phyloP scores from a whole-genome alignment of 1,140 invertebrate species.

The Aethina tumida region DNA sequence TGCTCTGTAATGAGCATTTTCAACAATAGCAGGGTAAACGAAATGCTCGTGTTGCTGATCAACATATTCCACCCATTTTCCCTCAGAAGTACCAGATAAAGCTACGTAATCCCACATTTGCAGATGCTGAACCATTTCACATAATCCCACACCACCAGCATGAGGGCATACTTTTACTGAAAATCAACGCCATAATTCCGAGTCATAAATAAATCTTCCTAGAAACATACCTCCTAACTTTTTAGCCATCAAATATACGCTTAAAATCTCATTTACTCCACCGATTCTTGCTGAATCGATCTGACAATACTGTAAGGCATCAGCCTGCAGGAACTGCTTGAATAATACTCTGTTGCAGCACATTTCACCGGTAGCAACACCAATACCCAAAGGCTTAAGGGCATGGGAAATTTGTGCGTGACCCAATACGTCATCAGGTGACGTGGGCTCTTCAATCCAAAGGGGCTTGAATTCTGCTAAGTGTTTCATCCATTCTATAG shows the following conservation, averaged over 20 bases:
- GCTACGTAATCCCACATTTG: slow-evolving; percentile 80
- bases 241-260: slow-evolving; percentile 81
- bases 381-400: slow-evolving; percentile 60
- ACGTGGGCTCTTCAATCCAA: slow-evolving; percentile 93
- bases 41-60: slow-evolving; percentile 85
- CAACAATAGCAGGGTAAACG: slow-evolving; percentile 56
- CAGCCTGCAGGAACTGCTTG: slow-evolving; percentile 77
- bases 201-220: slow-evolving; percentile 7
- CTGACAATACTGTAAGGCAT: slow-evolving; percentile 78
- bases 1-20: slow-evolving; percentile 60
- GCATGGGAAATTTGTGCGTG: slow-evolving; percentile 61
- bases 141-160: slow-evolving; percentile 84
- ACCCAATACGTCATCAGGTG: slow-evolving; percentile 81
- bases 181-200: slow-evolving; percentile 17
- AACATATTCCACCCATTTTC: slow-evolving; percentile 74
- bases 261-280: slow-evolving; percentile 79
- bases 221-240: slow-evolving; percentile 53
- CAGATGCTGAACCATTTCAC: slow-evolving; percentile 88
- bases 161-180: slow-evolving; percentile 88
- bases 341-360: slow-evolving; percentile 86
- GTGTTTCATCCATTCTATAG: slow-evolving; percentile 77
- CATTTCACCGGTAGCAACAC: slow-evolving; percentile 85
- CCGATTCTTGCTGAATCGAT: slow-evolving; percentile 82
- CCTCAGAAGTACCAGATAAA: slow-evolving; percentile 57
- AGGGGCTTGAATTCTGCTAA: slow-evolving; percentile 61